Conservation (phyloP, 1,140 invertebrate genomes). For the Aphelenchoides fujianensis region DNA sequence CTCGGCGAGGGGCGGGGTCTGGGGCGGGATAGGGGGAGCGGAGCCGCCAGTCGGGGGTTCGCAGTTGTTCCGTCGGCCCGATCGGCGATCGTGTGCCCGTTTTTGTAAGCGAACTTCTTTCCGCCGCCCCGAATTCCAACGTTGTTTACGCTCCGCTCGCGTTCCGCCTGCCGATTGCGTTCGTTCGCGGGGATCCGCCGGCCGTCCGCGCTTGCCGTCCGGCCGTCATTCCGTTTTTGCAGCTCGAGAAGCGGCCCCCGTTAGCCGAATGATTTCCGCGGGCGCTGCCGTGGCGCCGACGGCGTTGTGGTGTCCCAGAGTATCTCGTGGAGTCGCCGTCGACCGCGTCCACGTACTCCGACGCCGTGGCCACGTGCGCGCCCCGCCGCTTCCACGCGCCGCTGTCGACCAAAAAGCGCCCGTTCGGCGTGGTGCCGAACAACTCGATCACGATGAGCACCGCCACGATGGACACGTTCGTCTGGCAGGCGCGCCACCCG, state of each 20-base stretch:
- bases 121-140: too few relatives aligned
- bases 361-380: neutral
- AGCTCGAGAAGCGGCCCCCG: neutral
- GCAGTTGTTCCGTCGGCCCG: neutral
- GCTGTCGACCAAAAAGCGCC: neutral
- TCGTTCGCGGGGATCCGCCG: too few relatives aligned
- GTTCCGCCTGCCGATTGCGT: too few relatives aligned
- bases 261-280: neutral
- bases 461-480: neutral
- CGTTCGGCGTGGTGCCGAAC: neutral
- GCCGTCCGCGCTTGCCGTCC: too few relatives aligned
- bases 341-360: neutral
- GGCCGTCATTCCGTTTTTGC: neutral
- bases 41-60: neutral
- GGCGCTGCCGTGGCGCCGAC: neutral
- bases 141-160: too few relatives aligned
- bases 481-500: neutral
- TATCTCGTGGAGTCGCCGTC: neutral
- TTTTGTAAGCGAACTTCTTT: too few relatives aligned
- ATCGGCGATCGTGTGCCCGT: too few relatives aligned
- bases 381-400: neutral
- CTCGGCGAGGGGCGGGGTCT: neutral
- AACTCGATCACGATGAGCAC: neutral
- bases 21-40: neutral
- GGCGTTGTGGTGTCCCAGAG: neutral